Percentiles rank a stretch among this genome's conserved stretches.
phyloP scores from a whole-genome alignment of 2,797 vertebrate species.

The Mustela erminea region DNA sequence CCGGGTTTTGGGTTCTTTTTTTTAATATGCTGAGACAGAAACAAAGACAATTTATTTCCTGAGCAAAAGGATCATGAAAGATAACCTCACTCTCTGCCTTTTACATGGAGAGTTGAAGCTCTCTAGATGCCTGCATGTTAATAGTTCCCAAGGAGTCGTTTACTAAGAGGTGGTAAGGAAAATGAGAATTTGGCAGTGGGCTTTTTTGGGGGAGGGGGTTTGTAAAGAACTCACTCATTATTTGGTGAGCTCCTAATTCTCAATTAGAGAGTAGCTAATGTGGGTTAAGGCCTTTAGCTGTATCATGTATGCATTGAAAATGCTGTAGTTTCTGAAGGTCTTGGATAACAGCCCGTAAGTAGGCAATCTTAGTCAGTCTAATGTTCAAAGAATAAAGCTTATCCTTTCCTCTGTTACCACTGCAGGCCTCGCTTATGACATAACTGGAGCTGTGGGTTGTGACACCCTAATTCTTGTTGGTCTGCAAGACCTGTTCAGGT shows the following conservation, averaged over 20 bases:
- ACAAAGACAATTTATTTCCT: neutral
- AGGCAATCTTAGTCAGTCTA: neutral
- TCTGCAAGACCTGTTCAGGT: neutral
- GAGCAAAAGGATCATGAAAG: neutral
- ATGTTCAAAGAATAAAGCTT: neutral
- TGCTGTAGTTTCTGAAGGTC: neutral
- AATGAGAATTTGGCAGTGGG: neutral
- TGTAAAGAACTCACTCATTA: neutral
- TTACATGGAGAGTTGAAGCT: neutral
- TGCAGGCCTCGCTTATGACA: neutral
- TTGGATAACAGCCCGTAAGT: neutral
- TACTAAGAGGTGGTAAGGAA: neutral
- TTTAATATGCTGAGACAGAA: neutral
- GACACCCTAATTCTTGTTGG: neutral
- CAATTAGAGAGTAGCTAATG: neutral
- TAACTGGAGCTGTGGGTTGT: neutral
- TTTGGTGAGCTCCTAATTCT: neutral
- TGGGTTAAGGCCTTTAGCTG: neutral
- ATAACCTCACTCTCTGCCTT: neutral
- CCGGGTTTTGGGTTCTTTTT: neutral
- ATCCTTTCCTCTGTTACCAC: neutral
- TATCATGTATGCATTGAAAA: neutral
- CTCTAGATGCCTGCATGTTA: neutral
- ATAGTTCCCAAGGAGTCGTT: neutral
- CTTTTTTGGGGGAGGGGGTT: rapidly evolving